Evolutionary conservation across 2,888 invertebrate genomes (phyloP), one percentile per base, ranked within the genome.

Genomic region (Pristionchus entomophagus): DNA sequence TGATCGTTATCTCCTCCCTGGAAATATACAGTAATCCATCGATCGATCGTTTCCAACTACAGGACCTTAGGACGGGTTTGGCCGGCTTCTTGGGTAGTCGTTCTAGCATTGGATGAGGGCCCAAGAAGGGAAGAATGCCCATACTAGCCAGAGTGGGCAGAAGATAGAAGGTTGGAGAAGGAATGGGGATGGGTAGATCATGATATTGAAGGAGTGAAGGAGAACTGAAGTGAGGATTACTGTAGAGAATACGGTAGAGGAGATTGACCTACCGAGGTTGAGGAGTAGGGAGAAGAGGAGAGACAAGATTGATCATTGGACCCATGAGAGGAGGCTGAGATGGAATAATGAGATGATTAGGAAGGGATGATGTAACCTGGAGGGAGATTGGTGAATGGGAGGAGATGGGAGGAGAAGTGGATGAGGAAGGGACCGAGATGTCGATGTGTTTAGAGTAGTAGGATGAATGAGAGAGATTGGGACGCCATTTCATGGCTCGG

Each of bases 1-100:
- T 95, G 93, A 98, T 98, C 88, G 97, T 96, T 89, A 97, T 96
- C 95, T 98, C 97, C 94, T 97, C 97, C 94, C 97, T 97, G 93
- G 97, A 97, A 94, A 97, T 97, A 69, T 88, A 87, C 12, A 89
- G 88, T 77, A 38, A 26, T 41, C 49, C 14, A n/a, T n/a, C n/a
- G n/a, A n/a, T 26, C 49, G 26, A 77, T 49, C 19, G 19, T 4
- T 41, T 17, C n/a, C n/a, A 29, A 6, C 22, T 19, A 22, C 32
- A 5, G 73, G 35, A 84, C 84, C 69, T 84, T n/a, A 73, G 84
- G 1, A 73, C 69, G 0, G 84, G 84, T 73, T 73, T 73, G 35
- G 69, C 51, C 10, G 84, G 84, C n/a, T 83, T 83, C 82, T 83
- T 83, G 29, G 32, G 38, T 2, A 56, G 19, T n/a, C 81, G 8